These are phyloP conservation scores for Emesis russula DNA, from an alignment of 2,888 invertebrate species.

Conservation along the genomic window DNA sequence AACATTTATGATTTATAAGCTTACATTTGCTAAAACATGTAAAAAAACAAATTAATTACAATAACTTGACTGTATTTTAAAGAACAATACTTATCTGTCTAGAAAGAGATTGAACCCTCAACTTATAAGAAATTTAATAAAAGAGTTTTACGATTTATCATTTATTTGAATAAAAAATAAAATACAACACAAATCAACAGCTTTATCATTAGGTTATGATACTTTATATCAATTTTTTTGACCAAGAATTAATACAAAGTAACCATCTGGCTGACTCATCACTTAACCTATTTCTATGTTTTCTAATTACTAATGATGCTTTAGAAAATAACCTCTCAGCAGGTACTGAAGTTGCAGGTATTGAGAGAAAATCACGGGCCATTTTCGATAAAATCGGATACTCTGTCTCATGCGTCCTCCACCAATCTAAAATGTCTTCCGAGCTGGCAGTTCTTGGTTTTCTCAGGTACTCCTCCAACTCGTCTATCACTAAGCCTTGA, in stretches of 20 bases:
- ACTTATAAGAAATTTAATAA: constrained; percentile 61
- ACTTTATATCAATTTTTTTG: constrained; percentile 63
- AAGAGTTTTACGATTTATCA: constrained; percentile 63
- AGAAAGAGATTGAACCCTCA: constrained; percentile 53
- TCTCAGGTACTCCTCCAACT: constrained; percentile 74
- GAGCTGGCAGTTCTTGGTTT: constrained; percentile 69
- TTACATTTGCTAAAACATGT: no score
- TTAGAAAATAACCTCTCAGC: constrained; percentile 74
- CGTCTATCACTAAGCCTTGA: constrained; percentile 67
- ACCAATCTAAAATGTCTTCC: constrained; percentile 74
- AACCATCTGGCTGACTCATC: constrained; percentile 64
- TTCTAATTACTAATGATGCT: constrained; percentile 68
- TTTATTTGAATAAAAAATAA: constrained; percentile 63
- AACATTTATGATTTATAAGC: no score
- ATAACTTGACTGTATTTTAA: no score
- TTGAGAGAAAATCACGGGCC: constrained; percentile 80
- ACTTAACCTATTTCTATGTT: constrained; percentile 60
- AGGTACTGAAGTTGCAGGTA: constrained; percentile 72
- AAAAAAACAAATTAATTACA: no score
- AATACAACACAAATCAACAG: constrained; percentile 54
- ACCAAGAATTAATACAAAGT: constrained; percentile 59
- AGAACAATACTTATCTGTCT: background rate
- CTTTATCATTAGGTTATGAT: constrained; percentile 47
- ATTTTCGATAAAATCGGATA: constrained; percentile 78
- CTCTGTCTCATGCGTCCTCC: constrained; percentile 77